Evolutionary conservation across 92 coral and sea anemone genomes (phyloP), one percentile per base, ranked within the genome.

Genomic region (Scolanthus callimorphus): DNA sequence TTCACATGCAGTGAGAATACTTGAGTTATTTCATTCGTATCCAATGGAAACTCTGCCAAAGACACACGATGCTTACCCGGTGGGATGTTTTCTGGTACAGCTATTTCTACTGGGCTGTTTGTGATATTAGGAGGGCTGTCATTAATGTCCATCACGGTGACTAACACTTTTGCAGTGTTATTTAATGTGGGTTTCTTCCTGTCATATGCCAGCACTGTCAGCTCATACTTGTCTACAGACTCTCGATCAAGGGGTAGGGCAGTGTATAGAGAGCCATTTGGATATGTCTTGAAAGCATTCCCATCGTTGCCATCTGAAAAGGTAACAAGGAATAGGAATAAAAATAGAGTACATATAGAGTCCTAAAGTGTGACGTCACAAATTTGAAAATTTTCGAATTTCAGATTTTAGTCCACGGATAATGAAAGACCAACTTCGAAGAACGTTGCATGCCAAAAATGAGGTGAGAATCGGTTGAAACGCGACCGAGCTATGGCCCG

Each of bases 171-270:
- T 1, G 37, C 63, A 31, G 74, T 49, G 4, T 78, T 34, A 1
- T 60, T 59, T 15, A 51, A 63, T n/a, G 53, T 60, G 31, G 62
- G 58, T 25, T 39, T 66, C 27, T 69, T 78, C 46, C 52, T 27
- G 65, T 86, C 95, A n/a, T 81, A 28, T 24, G 88, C 95, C 26
- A 20, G 63, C 25, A 86, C 76, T 20, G 81, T 81, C 34, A 86
- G 46, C 31, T 76, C 81, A 76, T 81, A 86, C 24, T 44, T 69
- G 30, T 63, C 70, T 47, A 31, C 31, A 1, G 71, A 65, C 53
- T 86, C 95, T 15, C 75, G 69, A 63, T 86, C 95, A 17, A 86
- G 60, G 27, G 70, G 68, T 31, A 41, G 52, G 64, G 71, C 52
- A 17, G 95, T 54, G 20, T 58, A 15, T 25, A 85, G 54, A n/a